Percentiles rank a stretch among this genome's conserved stretches.
Evolutionary conservation across 2,797 vertebrate species (phyloP).

Genomic region (Gephyroberyx darwinii): DNA sequence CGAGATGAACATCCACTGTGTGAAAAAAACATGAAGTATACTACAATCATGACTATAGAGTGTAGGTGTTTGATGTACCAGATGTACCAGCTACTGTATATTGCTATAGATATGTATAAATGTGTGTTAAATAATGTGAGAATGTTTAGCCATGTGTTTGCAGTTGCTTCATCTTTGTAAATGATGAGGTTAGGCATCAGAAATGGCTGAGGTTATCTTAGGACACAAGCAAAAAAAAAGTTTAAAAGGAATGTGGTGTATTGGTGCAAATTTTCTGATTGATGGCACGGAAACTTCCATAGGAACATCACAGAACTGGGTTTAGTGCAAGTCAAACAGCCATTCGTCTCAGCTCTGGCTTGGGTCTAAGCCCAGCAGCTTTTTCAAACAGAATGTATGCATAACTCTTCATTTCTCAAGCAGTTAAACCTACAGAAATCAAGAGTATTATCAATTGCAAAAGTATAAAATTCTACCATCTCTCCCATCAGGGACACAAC

Average conservation of each 20-base stretch:
- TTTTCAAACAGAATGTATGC: slow-evolving; percentile 30
- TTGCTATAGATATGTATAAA: slow-evolving; percentile 24
- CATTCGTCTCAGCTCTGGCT: slow-evolving; percentile 36
- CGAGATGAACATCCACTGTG: slow-evolving; percentile 61
- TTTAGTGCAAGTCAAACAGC: slow-evolving; percentile 49
- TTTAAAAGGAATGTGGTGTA: slow-evolving; percentile 36
- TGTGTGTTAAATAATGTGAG: no score
- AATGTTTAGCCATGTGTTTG: neutral
- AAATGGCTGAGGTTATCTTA: slow-evolving; percentile 10
- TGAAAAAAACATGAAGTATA: slow-evolving; percentile 49
- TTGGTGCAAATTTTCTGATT: slow-evolving; percentile 25
- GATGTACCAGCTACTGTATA: slow-evolving; percentile 29
- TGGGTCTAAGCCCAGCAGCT: slow-evolving; percentile 26
- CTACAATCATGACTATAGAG: slow-evolving; percentile 29
- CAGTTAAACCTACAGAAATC: slow-evolving; percentile 22
- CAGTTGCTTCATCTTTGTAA: neutral
- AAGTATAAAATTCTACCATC: slow-evolving; percentile 25
- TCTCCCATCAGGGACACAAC: slow-evolving; percentile 40
- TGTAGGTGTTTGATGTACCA: slow-evolving; percentile 22
- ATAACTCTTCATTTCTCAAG: slow-evolving; percentile 9
- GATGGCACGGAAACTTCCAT: slow-evolving; percentile 34
- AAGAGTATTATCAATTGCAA: slow-evolving; percentile 18
- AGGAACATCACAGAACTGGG: slow-evolving; percentile 36
- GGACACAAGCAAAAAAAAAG: slow-evolving; percentile 27
- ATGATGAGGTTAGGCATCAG: no score